A percentile compares a stretch with the other conserved stretches of the same genome.
Evolutionary conservation across 2,797 vertebrate genomes (phyloP).

Genomic region (Sparidentex hasta): DNA sequence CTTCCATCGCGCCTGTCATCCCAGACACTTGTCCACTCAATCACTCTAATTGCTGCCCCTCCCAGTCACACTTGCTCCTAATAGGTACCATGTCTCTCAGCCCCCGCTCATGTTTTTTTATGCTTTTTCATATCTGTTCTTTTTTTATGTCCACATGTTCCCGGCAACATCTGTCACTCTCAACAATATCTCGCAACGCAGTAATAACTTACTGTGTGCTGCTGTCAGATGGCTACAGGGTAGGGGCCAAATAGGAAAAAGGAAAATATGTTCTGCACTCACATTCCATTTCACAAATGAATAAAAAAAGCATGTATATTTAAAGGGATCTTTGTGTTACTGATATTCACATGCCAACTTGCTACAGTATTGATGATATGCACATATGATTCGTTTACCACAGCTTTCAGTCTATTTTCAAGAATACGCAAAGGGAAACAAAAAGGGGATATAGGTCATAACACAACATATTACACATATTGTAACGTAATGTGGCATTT

Average conservation of each 20-base stretch:
- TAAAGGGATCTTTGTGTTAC: not conserved
- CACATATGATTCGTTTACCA: not conserved
- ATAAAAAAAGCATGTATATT: not conserved
- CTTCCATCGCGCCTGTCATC: constrained; percentile 52
- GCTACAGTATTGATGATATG: not conserved
- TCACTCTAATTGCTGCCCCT: constrained; percentile 55
- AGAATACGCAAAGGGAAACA: too few relatives aligned
- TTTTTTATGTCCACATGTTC: constrained; percentile 33
- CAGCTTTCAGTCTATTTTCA: too few relatives aligned
- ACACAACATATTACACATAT: too few relatives aligned
- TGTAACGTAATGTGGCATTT: too few relatives aligned
- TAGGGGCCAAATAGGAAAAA: not conserved
- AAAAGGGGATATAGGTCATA: too few relatives aligned
- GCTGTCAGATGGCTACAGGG: not conserved
- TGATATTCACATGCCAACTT: not conserved
- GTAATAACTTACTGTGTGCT: constrained; percentile 11
- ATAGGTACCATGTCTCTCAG: constrained; percentile 30
- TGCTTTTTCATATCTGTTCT: constrained; percentile 37
- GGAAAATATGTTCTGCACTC: not conserved
- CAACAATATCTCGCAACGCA: constrained; percentile 23
- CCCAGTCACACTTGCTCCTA: constrained; percentile 45
- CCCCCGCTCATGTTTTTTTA: constrained; percentile 51
- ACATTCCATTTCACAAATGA: not conserved
- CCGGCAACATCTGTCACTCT: constrained; percentile 28
- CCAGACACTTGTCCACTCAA: constrained; percentile 55